These are phyloP conservation scores for Leucophenga maculata DNA, from an alignment of 2,888 invertebrate genomes.

Conservation along the genomic window DNA sequence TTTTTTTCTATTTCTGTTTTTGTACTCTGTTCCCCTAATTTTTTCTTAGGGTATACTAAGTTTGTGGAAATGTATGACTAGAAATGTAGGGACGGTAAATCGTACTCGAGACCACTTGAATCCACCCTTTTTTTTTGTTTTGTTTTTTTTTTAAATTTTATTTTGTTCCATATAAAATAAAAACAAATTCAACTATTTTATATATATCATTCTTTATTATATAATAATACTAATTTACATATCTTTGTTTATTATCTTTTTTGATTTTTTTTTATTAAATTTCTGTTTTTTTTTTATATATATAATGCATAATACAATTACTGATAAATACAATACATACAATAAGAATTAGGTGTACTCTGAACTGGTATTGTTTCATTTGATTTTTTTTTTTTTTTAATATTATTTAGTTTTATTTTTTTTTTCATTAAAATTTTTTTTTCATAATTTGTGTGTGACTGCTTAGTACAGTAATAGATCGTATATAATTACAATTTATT, in stretches of 20 bases:
- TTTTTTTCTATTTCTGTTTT: no score
- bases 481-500: conserved; percentile 14
- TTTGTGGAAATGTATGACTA: no score
- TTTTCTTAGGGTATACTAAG: no score
- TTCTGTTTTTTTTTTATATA: conserved; percentile 28
- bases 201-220: conserved; percentile 31
- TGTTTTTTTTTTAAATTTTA: no score
- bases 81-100: no score
- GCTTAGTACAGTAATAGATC: not conserved
- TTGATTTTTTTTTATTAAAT: conserved; percentile 28
- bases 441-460: conserved; percentile 32
- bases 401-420: conserved; percentile 39
- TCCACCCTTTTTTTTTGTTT: no score
- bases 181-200: conserved; percentile 17
- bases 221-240: conserved; percentile 40
- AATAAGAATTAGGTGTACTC: conserved; percentile 28
- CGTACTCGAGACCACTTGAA: no score
- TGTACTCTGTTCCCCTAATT: no score
- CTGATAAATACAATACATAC: conserved; percentile 39
- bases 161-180: no score
- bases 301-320: conserved; percentile 16
- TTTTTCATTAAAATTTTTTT: conserved; percentile 44
- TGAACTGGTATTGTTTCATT: conserved; percentile 34
- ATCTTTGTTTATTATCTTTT: conserved; percentile 10
- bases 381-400: conserved; percentile 37